Evolutionary conservation across 2,797 vertebrate species (phyloP), one percentile per base, ranked within the genome.

Genomic region (Carcharodon carcharias): DNA sequence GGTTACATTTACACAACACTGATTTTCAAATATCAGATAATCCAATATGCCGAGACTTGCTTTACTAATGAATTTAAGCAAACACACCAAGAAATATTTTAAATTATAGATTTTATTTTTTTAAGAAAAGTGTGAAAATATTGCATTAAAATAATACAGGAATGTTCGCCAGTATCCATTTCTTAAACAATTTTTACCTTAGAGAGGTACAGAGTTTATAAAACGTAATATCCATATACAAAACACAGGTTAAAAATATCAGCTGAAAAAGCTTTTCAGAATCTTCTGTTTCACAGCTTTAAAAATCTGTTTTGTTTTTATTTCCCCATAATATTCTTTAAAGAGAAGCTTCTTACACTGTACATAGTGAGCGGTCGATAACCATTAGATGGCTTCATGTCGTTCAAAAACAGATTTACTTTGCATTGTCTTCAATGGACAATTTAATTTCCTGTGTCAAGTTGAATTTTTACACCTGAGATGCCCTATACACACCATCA

Each of bases 131-230:
- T 91, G 98, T 99, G 98, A 99, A 97, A 99, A 98, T 98, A 98
- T 98, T 98, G 99, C 98, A 99, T 98, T 98, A 98, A 98, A 98
- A 98, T 97, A 98, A 98, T 98, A 99, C 98, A 99, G 98, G 98
- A 97, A 97, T 98, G 98, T 97, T 98, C 98, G 98, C 97, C 98
- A 98, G 98, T 98, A 98, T 98, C 97, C 98, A 98, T 98, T 99
- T 99, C 98, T 93, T 67, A 93, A 99, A 98, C 98, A 98, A 98
- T 98, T 97, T 98, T 98, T 97, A 98, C 98, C 98, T 98, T 97
- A 99, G 98, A 99, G 98, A 98, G 99, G 98, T 98, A 99, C 95
- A 98, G 98, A 98, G 98, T 98, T 97, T 97, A 97, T 96, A 97
- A 97, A 97, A 96, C 97, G 96, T 96, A 97, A 96, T 96, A 97